These are phyloP conservation scores for Heliconius hortense DNA, from an alignment of 2,888 invertebrate genomes.

Conservation along the genomic window DNA sequence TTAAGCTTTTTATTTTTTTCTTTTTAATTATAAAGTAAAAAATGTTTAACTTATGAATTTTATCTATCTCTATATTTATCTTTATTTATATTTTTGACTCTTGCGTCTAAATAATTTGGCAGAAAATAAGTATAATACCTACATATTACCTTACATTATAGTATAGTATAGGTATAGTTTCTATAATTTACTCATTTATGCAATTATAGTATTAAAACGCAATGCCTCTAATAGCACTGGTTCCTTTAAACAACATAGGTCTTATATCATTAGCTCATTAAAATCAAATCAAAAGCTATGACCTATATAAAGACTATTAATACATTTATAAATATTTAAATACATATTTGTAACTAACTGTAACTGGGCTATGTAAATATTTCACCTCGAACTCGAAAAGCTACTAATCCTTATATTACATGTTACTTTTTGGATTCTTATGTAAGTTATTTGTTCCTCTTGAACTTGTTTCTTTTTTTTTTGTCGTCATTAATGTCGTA, in stretches of 20 bases:
- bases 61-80: no score
- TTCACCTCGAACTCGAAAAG: not conserved
- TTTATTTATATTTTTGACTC: no score
- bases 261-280: not conserved
- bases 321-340: not conserved
- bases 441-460: no score
- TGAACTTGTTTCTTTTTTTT: no score
- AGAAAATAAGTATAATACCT: no score
- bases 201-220: not conserved
- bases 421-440: not conserved
- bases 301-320: not conserved
- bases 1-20: no score
- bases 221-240: not conserved
- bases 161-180: no score
- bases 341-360: not conserved
- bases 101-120: no score
- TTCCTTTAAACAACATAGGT: not conserved
- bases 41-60: no score
- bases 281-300: constrained; percentile 1
- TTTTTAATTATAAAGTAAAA: no score
- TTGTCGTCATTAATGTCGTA: not conserved
- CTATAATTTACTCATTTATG: no score
- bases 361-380: constrained; percentile 11
- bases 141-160: no score
- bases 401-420: not conserved